phyloP scores from a whole-genome alignment of 1,140 invertebrate species.

The Drosophila serrata region DNA sequence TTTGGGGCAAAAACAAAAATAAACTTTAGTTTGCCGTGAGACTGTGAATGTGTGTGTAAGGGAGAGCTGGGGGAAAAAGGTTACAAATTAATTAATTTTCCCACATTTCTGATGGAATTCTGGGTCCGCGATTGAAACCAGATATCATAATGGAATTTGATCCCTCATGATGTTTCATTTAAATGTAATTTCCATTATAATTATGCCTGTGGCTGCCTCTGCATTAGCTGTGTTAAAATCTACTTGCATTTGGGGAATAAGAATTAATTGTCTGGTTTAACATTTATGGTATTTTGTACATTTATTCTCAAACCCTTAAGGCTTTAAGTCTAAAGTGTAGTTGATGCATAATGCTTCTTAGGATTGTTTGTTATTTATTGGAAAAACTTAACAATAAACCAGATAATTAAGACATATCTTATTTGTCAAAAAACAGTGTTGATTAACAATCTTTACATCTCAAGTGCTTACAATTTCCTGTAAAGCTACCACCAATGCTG shows the following conservation, averaged over 20 bases:
- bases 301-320: neutral
- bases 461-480: neutral
- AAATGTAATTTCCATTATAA: neutral
- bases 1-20: conserved; percentile 29
- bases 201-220: neutral
- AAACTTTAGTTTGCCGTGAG: conserved; percentile 11
- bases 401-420: too few species aligned
- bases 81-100: conserved; percentile 13
- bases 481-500: neutral
- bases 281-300: neutral
- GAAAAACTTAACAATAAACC: too few species aligned
- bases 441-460: neutral
- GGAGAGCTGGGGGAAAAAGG: neutral
- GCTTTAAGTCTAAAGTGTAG: neutral
- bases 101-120: conserved; percentile 1
- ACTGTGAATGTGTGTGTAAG: neutral
- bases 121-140: conserved; percentile 4
- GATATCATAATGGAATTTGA: conserved; percentile 14
- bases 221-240: conserved; percentile 2
- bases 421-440: too few species aligned
- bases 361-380: too few species aligned
- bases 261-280: conserved; percentile 5
- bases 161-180: conserved; percentile 16
- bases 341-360: too few species aligned
- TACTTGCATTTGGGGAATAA: neutral